Evolutionary conservation across 2,113 vertebrate genomes (phyloP), one percentile per base, ranked within the genome.

Genomic region (Leptobrachium ailaonicum): DNA sequence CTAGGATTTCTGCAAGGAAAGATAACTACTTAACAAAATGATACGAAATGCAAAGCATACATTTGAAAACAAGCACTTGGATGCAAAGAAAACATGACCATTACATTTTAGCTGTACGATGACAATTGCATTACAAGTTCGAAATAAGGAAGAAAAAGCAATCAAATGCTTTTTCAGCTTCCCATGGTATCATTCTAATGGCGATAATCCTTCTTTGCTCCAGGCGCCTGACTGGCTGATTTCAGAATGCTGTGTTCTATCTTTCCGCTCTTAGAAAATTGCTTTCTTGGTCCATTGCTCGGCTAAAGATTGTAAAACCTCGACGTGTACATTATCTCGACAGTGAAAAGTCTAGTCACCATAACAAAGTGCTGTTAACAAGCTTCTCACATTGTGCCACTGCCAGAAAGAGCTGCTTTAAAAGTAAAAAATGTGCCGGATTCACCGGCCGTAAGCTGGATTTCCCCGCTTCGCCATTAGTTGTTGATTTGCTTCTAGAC

Each of bases 251-350:
- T 71, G 5, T 68, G 20, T 72, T 70, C 62, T n/a, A 76, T 69
- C 73, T 79, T 1, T 67, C 60, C 42, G 56, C 82, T 87, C 85
- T 79, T 75, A 64, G 71, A 76, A 71, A 41, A 42, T 81, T 74
- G 45, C 64, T 75, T 81, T 81, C 72, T 58, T 81, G 79, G 71
- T 83, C 66, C 60, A 71, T 78, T 71, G 41, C 69, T 74, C 73
- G 13, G 62, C 76, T 82, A 63, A 68, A 75, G 74, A 74, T 71
- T 20, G 42, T 32, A 66, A 85, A 63, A 6, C 47, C 75, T 53
- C 20, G 13, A 62, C 64, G 71, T 83, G 75, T 84, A 73, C 66
- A 66, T 40, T 71, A 64, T 85, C 47, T 0, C 0, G 83, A 75
- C 5, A 0, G 32, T 82, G 40, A 69, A 80, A 80, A 80, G 79